Evolutionary conservation across 2,113 vertebrate genomes (phyloP).

Genomic region (Steatornis caripensis): DNA sequence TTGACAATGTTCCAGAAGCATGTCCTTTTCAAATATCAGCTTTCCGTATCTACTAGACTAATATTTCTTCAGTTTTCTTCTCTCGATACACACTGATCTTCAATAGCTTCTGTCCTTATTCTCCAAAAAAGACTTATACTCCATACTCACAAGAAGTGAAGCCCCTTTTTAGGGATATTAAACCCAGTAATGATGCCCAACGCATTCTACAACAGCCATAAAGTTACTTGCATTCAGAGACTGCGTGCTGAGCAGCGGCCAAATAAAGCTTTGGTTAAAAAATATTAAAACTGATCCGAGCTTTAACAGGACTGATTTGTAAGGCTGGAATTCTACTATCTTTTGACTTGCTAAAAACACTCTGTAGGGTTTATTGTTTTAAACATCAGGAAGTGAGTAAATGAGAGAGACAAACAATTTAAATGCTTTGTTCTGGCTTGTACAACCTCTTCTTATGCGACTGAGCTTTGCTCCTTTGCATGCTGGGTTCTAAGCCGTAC

Average conservation of each 20-base stretch:
- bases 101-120: background rate
- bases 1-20: background rate
- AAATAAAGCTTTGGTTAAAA: background rate
- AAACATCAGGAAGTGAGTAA: background rate
- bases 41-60: background rate
- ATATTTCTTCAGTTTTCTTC: background rate
- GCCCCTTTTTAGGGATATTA: background rate
- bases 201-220: background rate
- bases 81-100: background rate
- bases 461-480: background rate
- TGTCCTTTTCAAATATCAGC: background rate
- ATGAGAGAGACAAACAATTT: background rate
- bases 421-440: background rate
- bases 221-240: background rate
- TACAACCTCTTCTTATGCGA: background rate
- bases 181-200: background rate
- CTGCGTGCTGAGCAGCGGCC: background rate
- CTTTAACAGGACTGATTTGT: background rate
- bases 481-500: background rate
- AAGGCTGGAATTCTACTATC: background rate
- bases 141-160: background rate
- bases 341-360: background rate
- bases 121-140: background rate
- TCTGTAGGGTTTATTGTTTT: background rate
- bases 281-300: background rate